Evolutionary conservation across 2,797 vertebrate species (phyloP).

Genomic region (Notoglanidium macrostoma): DNA sequence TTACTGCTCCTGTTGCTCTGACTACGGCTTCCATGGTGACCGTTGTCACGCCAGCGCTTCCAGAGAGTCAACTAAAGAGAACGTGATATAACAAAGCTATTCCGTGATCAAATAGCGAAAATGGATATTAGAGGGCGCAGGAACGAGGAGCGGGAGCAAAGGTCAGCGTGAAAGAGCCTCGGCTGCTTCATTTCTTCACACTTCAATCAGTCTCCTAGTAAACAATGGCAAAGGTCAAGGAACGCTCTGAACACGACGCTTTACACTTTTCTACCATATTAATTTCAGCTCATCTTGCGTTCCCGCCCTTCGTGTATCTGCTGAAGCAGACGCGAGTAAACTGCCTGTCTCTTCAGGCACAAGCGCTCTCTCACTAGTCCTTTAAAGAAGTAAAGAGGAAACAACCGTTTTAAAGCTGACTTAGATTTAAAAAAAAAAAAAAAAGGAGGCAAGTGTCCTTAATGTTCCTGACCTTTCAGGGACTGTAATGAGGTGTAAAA

Average conservation of each 20-base stretch:
- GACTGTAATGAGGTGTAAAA: neutral
- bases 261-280: slow-evolving; percentile 23
- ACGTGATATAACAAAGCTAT: slow-evolving; percentile 46
- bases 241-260: neutral
- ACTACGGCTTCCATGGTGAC: slow-evolving; percentile 47
- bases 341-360: neutral
- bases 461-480: slow-evolving; percentile 16
- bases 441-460: slow-evolving; percentile 10
- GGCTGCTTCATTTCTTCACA: slow-evolving; percentile 38
- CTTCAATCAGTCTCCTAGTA: slow-evolving; percentile 46
- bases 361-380: neutral
- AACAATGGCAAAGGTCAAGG: slow-evolving; percentile 42
- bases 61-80: slow-evolving; percentile 32
- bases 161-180: slow-evolving; percentile 38
- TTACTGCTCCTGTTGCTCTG: slow-evolving; percentile 44
- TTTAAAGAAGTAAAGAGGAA: slow-evolving; percentile 18
- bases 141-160: slow-evolving; percentile 55
- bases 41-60: slow-evolving; percentile 33
- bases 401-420: slow-evolving; percentile 35
- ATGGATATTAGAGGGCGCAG: slow-evolving; percentile 11
- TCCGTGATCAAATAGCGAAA: slow-evolving; percentile 30
- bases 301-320: slow-evolving; percentile 2
- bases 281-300: slow-evolving; percentile 23
- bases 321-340: slow-evolving; percentile 6
- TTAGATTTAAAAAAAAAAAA: neutral